These are phyloP conservation scores for Pogona vitticeps DNA, from an alignment of 2,113 vertebrate species.

Conservation along the genomic window DNA sequence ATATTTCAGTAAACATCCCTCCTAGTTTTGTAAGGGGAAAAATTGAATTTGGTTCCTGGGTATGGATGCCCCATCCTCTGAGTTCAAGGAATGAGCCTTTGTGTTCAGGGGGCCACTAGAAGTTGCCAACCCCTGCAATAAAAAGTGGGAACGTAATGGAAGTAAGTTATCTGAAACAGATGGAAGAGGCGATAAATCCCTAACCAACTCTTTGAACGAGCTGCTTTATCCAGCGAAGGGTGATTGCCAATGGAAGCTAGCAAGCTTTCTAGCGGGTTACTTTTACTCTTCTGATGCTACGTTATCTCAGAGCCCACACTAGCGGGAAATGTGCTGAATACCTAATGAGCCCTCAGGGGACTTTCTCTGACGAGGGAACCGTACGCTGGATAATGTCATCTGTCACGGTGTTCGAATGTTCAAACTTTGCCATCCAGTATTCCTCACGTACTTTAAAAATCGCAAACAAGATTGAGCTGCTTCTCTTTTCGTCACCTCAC, in stretches of 20 bases:
- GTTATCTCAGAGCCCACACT: not conserved
- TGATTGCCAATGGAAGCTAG: not conserved
- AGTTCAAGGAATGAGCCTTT: too few species aligned
- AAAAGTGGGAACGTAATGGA: not conserved
- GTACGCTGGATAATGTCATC: constrained; percentile 41
- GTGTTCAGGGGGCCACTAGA: too few species aligned
- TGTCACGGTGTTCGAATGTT: constrained; percentile 1
- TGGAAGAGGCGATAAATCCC: not conserved
- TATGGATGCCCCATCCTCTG: too few species aligned
- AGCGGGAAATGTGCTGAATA: not conserved
- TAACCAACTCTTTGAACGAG: not conserved
- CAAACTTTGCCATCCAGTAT: constrained; percentile 17
- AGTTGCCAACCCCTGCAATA: too few species aligned
- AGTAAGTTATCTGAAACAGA: not conserved
- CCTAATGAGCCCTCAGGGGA: constrained; percentile 20
- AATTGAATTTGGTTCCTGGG: too few species aligned
- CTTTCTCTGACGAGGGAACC: not conserved
- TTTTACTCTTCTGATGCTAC: not conserved
- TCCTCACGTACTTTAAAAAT: constrained; percentile 41
- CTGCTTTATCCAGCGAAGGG: not conserved
- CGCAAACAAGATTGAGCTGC: constrained; percentile 18
- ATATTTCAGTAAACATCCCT: too few species aligned
- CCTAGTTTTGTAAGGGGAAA: too few species aligned
- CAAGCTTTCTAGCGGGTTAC: not conserved
- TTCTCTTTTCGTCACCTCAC: not conserved